These are phyloP conservation scores for Platichthys flesus DNA, from an alignment of 2,113 vertebrate genomes.

Conservation along the genomic window DNA sequence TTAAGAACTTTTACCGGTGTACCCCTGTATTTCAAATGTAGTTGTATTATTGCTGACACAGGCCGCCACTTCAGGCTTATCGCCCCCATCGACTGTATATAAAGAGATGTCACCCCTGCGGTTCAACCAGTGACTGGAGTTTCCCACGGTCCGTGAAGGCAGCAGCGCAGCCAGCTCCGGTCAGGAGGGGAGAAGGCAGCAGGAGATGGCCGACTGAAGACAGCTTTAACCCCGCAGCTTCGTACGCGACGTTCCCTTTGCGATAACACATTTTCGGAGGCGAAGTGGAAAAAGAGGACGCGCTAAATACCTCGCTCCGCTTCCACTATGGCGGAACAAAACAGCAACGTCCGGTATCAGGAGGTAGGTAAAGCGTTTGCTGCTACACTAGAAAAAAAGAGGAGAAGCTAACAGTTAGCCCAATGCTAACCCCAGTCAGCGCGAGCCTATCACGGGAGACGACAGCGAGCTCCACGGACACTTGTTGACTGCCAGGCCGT, in stretches of 20 bases:
- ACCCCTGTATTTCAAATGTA: too few species aligned
- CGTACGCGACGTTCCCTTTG: constrained; percentile 6
- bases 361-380: constrained; percentile 71
- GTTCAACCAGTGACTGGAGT: rapidly evolving
- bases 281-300: constrained; percentile 18
- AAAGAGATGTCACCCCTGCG: too few species aligned
- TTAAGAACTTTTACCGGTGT: too few species aligned
- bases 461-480: constrained; percentile 26
- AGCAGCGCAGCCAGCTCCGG: not conserved
- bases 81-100: too few species aligned
- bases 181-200: constrained; percentile 22
- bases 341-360: constrained; percentile 80
- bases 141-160: constrained; percentile 35
- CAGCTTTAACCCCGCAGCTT: not conserved
- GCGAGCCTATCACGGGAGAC: constrained; percentile 35
- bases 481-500: constrained; percentile 34
- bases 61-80: too few species aligned
- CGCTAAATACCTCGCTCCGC: not conserved
- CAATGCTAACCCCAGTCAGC: constrained; percentile 33
- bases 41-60: too few species aligned
- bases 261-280: not conserved
- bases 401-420: constrained; percentile 36
- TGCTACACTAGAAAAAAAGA: not conserved
- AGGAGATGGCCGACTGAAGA: constrained; percentile 71
- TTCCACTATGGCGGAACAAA: constrained; percentile 80